Base-by-base conservation (phyloP, 2,113 vertebrate genomes). In the Oryzias celebensis region DNA sequence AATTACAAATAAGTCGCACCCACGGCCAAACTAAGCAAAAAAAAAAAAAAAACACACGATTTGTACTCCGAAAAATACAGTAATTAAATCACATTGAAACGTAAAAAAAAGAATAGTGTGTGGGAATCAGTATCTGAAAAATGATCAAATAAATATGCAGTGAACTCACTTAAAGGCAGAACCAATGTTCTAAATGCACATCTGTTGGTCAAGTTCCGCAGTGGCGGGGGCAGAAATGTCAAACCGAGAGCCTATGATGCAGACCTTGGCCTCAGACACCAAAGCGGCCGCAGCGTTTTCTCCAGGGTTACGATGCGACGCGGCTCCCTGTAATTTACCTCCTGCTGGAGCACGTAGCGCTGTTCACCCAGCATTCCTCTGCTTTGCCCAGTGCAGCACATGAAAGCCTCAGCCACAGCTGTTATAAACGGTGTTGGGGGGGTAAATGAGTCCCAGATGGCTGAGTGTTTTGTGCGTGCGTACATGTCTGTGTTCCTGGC, bases 361-460 rank as follows among this genome's bases (percentile, higher is more conserved):
- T 28, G 52, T 58, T 55, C 18, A 71, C 68, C 76, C 66, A 5
- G 75, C 82, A 86, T 86, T 87, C 84, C 82, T 81, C 72, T 18
- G 82, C 74, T 61, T 36, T 75, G 80, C 68, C 82, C 75, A 73
- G 80, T 62, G 42, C 82, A 71, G 65, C 80, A 87, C 80, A 86
- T 90, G 79, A 90, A 90, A 90, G 86, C 78, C 65, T 63, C 42
- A 17, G 80, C 79, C 78, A 75, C 86, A 88, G 87, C 87, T 87
- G 85, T 84, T 87, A 73, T 71, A 18, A 64, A 87, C 69, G 71
- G 63, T 41, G 65, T 36, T 12, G 10, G 36, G 36, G 31, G 76
- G 44, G 71, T 65, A 71, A 81, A 86, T 78, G 77, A 78, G 68
- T 84, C 84, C 84, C 87, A 90, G 84, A 90, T 90, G 84, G 74